These are phyloP conservation scores for Arothron firmamentum DNA, from an alignment of 2,113 vertebrate genomes.

Conservation along the genomic window DNA sequence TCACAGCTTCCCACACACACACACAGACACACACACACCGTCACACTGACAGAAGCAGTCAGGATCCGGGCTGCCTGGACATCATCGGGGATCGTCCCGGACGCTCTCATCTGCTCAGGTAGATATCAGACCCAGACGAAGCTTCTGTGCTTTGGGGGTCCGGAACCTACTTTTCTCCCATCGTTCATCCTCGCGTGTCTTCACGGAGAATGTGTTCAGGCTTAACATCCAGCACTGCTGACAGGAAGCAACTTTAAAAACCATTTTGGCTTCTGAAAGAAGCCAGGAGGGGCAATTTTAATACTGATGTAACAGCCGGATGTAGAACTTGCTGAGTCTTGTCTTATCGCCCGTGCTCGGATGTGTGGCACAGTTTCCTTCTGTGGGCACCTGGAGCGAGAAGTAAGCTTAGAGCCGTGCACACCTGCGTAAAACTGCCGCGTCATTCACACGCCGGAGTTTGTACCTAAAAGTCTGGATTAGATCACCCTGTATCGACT, in stretches of 20 bases:
- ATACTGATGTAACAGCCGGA: not conserved
- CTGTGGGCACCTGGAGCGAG: too few relatives aligned
- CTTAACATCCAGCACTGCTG: too few relatives aligned
- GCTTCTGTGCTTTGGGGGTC: not conserved
- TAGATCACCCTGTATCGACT: conserved; percentile 13
- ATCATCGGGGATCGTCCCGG: not conserved
- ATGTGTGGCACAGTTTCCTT: too few relatives aligned
- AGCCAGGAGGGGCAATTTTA: not conserved
- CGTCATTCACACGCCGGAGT: too few relatives aligned
- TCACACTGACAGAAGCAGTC: conserved; percentile 31
- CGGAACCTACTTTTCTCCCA: too few relatives aligned
- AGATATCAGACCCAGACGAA: conserved; percentile 13
- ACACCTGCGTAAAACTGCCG: too few relatives aligned
- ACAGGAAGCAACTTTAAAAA: too few relatives aligned
- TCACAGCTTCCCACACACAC: conserved; percentile 44
- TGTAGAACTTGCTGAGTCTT: too few relatives aligned
- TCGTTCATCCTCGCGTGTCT: too few relatives aligned
- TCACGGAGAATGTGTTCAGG: too few relatives aligned
- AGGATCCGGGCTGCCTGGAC: conserved; percentile 37
- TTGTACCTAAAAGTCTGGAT: not conserved
- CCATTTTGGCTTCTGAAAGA: too few relatives aligned
- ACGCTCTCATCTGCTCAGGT: conserved; percentile 45
- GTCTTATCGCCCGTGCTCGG: too few relatives aligned
- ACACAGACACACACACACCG: conserved; percentile 47
- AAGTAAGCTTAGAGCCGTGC: not conserved